Base-by-base conservation (phyloP, 2,113 vertebrate genomes). In the Myrmophylax atrothorax region DNA sequence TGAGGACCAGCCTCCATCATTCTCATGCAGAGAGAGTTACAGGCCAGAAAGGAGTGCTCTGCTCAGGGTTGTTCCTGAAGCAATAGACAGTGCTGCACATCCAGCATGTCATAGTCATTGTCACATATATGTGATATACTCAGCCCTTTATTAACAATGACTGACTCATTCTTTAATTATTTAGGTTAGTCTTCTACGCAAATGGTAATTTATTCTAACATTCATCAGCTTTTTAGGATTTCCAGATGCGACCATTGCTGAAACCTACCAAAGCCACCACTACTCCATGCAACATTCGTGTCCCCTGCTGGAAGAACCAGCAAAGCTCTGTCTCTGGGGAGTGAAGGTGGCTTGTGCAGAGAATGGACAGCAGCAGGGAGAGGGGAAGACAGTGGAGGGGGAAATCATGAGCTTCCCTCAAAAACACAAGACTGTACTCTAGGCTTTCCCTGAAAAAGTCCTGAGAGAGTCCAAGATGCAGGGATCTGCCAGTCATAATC, bases 51-150 rank as follows among this genome's bases (percentile, higher is more conserved):
- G 19, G 8, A 58, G 12, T 60, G 14, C 10, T 46, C 15, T 62
- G 17, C 28, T 84, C 44, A 62, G 29, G 12, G 18, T 18, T 66
- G 6, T 7, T 56, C 24, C 44, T 69, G 37, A 49, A 80, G 35
- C 7, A 38, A 22, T 1, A 28, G 11, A 25, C 33, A 70, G 22
- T 14, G 16, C 14, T 56, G 18, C 17, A 33, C 6, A 3, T 37
- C 24, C 42, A 46, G 25, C 1, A 0, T 9, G 6, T 31, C 18
- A 46, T 4, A 46, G 22, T 4, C 26, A 13, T 10, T 4, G 2
- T 17, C 59, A 56, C 5, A 18, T 26, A 24, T 3, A n/a, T 5
- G 4, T 44, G 25, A 50, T 28, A 35, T 18, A 38, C 35, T 90
- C 60, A 82, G 18, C 11, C 38, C 22, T 76, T 68, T 79, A 22